phyloP scores from a whole-genome alignment of 2,797 vertebrate genomes.

The Acanthurus tractus region DNA sequence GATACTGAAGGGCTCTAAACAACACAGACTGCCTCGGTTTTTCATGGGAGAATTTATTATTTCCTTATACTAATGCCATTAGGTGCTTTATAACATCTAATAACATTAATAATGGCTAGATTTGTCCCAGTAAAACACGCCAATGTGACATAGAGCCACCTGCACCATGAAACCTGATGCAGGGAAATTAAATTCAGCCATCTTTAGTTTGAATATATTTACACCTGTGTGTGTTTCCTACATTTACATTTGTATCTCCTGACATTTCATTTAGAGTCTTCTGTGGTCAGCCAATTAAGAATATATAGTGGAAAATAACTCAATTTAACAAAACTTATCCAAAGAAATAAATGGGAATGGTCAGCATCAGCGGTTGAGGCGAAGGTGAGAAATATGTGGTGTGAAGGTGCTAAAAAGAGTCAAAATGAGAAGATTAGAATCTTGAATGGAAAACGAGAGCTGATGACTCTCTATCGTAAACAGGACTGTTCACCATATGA shows the following conservation, averaged over 20 bases:
- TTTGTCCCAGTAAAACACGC: neutral
- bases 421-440: neutral
- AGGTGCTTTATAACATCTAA: neutral
- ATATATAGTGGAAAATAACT: neutral
- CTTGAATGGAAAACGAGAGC: neutral
- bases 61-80: no score
- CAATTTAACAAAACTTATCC: neutral
- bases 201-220: neutral
- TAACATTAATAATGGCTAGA: neutral
- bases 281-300: no score
- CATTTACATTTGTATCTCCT: neutral
- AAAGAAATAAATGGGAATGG: neutral
- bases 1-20: neutral
- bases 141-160: neutral
- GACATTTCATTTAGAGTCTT: neutral
- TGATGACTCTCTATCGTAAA: neutral
- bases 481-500: neutral
- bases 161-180: no score
- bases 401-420: neutral
- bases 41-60: no score
- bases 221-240: neutral
- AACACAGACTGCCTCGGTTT: neutral
- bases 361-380: neutral
- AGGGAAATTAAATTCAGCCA: neutral
- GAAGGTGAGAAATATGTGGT: neutral